Percentiles rank a stretch among this genome's conserved stretches.
phyloP scores from a whole-genome alignment of 2,797 vertebrate genomes.

The Galaxias olidus region DNA sequence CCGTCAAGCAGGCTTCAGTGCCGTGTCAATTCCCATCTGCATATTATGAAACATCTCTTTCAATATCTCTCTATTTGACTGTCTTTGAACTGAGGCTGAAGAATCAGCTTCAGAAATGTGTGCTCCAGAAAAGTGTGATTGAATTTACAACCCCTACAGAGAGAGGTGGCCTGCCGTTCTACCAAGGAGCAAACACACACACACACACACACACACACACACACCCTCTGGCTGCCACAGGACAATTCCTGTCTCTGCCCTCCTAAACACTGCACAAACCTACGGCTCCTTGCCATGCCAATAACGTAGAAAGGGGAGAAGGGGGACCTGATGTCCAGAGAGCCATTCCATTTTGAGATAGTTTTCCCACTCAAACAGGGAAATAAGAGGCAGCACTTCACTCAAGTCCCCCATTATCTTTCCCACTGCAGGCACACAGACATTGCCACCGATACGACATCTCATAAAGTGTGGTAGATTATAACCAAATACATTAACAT shows the following conservation, averaged over 20 bases:
- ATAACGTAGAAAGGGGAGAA: constrained; percentile 72
- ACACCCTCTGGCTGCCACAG: constrained; percentile 29
- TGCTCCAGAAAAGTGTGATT: constrained; percentile 60
- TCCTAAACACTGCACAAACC: constrained; percentile 65
- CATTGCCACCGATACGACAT: constrained; percentile 45
- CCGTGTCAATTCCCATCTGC: constrained; percentile 48
- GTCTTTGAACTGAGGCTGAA: constrained; percentile 60
- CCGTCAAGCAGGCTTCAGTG: constrained; percentile 41
- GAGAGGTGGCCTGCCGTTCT: constrained; percentile 70
- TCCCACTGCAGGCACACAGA: constrained; percentile 39
- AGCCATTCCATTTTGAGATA: constrained; percentile 48
- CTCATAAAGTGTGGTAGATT: not conserved
- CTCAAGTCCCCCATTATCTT: constrained; percentile 62
- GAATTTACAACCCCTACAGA: constrained; percentile 78
- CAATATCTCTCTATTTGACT: constrained; percentile 64
- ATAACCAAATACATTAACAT: constrained; percentile 2
- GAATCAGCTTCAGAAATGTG: constrained; percentile 62
- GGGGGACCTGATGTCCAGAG: constrained; percentile 67
- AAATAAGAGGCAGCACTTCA: constrained; percentile 67
- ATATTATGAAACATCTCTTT: constrained; percentile 60
- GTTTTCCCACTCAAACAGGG: constrained; percentile 37
- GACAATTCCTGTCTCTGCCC: constrained; percentile 65
- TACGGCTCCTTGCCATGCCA: constrained; percentile 73
- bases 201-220: constrained; percentile 40
- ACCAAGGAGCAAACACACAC: constrained; percentile 32